phyloP scores from a whole-genome alignment of 2,888 invertebrate species.

The Cryptus armator region DNA sequence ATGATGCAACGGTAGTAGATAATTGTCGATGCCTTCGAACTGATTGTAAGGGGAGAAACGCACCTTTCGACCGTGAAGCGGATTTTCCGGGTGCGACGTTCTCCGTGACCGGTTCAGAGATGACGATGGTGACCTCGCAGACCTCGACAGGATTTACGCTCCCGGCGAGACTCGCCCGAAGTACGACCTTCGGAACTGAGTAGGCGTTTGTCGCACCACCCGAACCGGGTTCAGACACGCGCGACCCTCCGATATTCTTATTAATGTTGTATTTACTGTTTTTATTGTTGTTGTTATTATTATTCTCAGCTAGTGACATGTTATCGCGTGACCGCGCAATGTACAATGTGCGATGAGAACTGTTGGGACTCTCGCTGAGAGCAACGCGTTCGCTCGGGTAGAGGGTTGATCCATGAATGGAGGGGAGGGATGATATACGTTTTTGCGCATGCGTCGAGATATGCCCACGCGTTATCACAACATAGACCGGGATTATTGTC shows the following conservation, averaged over 20 bases:
- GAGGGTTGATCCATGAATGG: slow-evolving; percentile 79
- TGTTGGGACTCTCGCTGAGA: slow-evolving; percentile 72
- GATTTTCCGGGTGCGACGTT: slow-evolving; percentile 63
- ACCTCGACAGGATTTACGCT: slow-evolving; percentile 73
- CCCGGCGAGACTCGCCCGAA: slow-evolving; percentile 46
- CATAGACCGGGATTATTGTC: background rate
- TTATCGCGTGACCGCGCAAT: slow-evolving; percentile 61
- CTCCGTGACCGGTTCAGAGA: slow-evolving; percentile 70
- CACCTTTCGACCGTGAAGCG: slow-evolving; percentile 75
- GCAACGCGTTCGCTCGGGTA: slow-evolving; percentile 72
- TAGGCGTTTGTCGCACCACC: slow-evolving; percentile 26
- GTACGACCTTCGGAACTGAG: slow-evolving; percentile 52
- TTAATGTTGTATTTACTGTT: slow-evolving; percentile 29
- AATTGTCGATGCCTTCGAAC: background rate
- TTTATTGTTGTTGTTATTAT: slow-evolving; percentile 46
- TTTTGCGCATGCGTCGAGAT: slow-evolving; percentile 75
- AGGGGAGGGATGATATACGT: slow-evolving; percentile 71
- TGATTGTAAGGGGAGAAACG: slow-evolving; percentile 60
- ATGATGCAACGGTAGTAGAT: slow-evolving; percentile 18
- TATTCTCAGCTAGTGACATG: slow-evolving; percentile 57
- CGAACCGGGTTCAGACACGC: slow-evolving; percentile 31
- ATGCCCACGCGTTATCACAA: slow-evolving; percentile 76
- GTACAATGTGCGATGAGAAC: slow-evolving; percentile 76
- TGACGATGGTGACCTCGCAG: slow-evolving; percentile 77
- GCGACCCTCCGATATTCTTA: slow-evolving; percentile 43